Base-by-base conservation (phyloP, 2,113 vertebrate genomes). In the Xerus inauris region DNA sequence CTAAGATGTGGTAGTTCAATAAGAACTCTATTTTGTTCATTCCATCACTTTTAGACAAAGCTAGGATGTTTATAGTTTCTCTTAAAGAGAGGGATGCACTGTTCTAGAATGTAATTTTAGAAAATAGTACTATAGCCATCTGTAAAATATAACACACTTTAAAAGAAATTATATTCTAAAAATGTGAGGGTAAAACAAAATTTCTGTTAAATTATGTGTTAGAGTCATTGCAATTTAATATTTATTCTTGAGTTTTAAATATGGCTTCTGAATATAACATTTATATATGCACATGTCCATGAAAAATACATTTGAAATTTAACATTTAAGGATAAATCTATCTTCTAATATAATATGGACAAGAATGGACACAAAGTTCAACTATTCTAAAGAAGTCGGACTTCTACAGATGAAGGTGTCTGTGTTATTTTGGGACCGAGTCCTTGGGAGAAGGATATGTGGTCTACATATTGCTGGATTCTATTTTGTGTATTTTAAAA, bases 101-200 rank as follows among this genome's bases (percentile, higher is more conserved):
- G 62, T 85, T 91, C 62, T 49, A 32, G 17, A 64, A 32, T 19
- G 4, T 51, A 79, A 62, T 47, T 89, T 94, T 94, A 69, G 32
- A 87, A 76, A 92, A 30, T 75, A 12, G 7, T 64, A 82, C 6
- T 67, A 14, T 4, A 77, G n/a, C 10, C 57, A 59, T 59, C 35
- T 77, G 65, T 71, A 72, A 96, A 96, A 72, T 77, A 5, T 28
- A 86, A 40, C 5, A 65, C 6, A 91, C 51, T 84, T 94, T 49
- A 57, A 83, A 59, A 73, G 10, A 86, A 81, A 75, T 71, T 49
- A 24, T 59, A 19, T 86, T 26, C n/a, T 5, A 62, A 67, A 93
- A 42, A 65, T 49, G 57, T 86, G 6, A 59, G 1, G 30, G 1
- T 28, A 73, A 93, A 89, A 75, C 14, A 73, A 42, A 88, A 17